Evolutionary conservation across 2,797 vertebrate species (phyloP).

Genomic region (Cossypha caffra): DNA sequence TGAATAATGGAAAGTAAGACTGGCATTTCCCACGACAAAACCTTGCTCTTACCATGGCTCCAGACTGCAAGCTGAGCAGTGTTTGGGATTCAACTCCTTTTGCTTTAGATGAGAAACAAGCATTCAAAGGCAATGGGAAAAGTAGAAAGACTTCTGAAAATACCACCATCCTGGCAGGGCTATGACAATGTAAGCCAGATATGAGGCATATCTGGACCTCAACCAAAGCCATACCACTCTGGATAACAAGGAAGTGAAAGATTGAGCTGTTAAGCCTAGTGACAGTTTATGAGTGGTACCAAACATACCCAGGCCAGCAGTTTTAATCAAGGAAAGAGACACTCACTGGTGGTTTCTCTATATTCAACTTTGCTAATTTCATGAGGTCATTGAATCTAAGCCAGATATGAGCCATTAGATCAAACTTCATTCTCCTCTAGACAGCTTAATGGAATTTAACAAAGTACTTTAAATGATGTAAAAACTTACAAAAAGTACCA

Average conservation of each 20-base stretch:
- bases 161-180: neutral
- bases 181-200: neutral
- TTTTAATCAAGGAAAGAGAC: neutral
- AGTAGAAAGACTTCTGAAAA: neutral
- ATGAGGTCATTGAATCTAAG: neutral
- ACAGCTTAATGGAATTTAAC: neutral
- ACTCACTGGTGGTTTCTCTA: neutral
- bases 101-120: neutral
- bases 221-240: neutral
- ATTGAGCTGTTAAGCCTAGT: neutral
- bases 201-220: neutral
- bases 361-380: neutral
- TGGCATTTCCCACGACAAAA: neutral
- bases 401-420: neutral
- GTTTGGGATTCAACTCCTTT: neutral
- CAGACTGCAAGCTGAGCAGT: neutral
- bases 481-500: neutral
- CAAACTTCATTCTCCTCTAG: neutral
- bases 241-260: conserved; percentile 10
- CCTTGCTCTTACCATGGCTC: neutral
- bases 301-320: neutral
- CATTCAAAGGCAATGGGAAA: neutral
- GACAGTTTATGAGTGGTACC: neutral
- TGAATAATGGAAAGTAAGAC: neutral
- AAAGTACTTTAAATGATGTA: neutral